These are phyloP conservation scores for Podarcis lilfordi DNA, from an alignment of 2,797 vertebrate species.

Conservation along the genomic window DNA sequence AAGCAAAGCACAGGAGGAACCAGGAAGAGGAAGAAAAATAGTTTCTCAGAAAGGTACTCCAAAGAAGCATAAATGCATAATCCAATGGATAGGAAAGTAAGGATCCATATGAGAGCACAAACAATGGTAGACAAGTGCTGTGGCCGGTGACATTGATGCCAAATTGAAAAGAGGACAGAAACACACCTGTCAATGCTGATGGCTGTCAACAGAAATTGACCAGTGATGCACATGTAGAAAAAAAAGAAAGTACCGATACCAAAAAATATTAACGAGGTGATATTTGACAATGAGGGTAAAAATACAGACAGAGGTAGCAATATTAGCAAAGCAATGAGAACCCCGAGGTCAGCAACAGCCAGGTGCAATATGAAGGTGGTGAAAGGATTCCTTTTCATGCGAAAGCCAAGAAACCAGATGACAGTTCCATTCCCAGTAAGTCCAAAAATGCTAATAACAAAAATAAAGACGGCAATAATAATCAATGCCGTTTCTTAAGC, in stretches of 20 bases:
- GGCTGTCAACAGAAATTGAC: not conserved
- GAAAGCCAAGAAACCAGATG: not conserved
- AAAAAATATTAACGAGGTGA: too few species aligned
- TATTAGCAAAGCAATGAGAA: not conserved
- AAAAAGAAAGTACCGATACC: not conserved
- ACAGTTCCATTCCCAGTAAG: not conserved
- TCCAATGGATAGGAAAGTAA: not conserved
- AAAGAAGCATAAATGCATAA: not conserved
- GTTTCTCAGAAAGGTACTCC: too few species aligned
- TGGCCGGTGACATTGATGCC: not conserved
- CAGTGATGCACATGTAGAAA: too few species aligned
- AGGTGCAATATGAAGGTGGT: not conserved
- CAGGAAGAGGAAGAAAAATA: not conserved
- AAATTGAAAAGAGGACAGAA: not conserved
- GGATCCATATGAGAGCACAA: not conserved
- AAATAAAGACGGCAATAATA: too few species aligned
- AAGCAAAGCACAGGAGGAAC: not conserved
- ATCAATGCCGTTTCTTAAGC: too few species aligned
- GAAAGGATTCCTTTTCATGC: not conserved
- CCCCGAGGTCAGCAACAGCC: not conserved
- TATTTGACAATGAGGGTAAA: not conserved
- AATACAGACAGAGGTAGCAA: fast-evolving
- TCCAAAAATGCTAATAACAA: not conserved
- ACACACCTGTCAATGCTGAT: not conserved
- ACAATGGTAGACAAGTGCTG: not conserved